Evolutionary conservation across 2,888 invertebrate species (phyloP), one percentile per base, ranked within the genome.

Genomic region (Allophyes oxyacanthae): DNA sequence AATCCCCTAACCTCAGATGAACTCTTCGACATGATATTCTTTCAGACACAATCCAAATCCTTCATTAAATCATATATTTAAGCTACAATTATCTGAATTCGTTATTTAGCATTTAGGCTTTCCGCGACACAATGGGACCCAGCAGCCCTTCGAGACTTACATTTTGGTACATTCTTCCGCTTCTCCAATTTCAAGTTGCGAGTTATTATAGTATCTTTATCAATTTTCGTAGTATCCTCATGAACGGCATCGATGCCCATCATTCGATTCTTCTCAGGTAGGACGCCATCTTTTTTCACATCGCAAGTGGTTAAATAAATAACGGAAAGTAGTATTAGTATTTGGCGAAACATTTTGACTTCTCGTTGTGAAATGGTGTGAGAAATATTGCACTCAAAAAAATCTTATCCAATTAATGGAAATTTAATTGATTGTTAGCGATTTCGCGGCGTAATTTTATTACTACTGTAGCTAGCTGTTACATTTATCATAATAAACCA

Each of bases 181-280:
- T 78, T 84, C 11, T 85, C 85, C 25, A 89, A 48, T 53, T 87
- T 89, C 53, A 89, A 75, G 63, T 91, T 90, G 2, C 84, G 81
- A 0, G 87, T 85, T 14, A 92, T 89, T 25, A 91, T 79, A 0
- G 91, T 90, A 49, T 92, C 84, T 66, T 90, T 93, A 45, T 91
- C 84, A 9, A 92, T 89, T 61, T 83, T 85, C 0, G 77, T 32
- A 9, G 30, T 52, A n/a, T 38, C 52, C 38, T 85, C 79, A 40
- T 88, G 88, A 0, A 83, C 50, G 0, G 89, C 78, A 1, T 92
- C 86, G 0, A 91, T 68, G 1, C 91, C 91, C 13, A 89, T 56
- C 81, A 90, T 78, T 3, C 77, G 74, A 7, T 73, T 75, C 6
- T 78, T 83, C 3, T 82, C 77, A 0, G 48, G 20, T 7, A 65